phyloP scores from a whole-genome alignment of 2,888 invertebrate genomes.

The Drosophila acutilabella region DNA sequence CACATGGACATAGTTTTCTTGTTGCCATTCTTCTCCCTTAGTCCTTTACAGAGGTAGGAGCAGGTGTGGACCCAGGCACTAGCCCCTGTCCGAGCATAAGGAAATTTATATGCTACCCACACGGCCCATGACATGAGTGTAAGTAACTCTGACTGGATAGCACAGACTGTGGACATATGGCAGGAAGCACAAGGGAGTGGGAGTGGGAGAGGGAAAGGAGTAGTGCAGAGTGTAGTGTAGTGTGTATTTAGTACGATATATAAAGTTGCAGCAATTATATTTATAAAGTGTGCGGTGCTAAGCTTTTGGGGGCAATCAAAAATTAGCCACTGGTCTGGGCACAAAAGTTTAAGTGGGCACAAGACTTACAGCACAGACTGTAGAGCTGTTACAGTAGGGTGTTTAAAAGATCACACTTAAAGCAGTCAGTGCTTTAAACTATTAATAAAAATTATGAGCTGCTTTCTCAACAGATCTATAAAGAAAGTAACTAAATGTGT shows the following conservation, averaged over 20 bases:
- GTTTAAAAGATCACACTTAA: slow-evolving; percentile 4
- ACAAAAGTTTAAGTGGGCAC: slow-evolving; percentile 24
- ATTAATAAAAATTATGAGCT: neutral
- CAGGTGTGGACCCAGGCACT: slow-evolving; percentile 6
- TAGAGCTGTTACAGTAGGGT: neutral
- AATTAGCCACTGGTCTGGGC: slow-evolving; percentile 46
- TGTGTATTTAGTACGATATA: slow-evolving; percentile 38
- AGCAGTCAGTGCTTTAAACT: slow-evolving; percentile 8
- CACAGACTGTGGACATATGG: slow-evolving; percentile 17
- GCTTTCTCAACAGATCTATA: no score
- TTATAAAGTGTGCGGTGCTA: slow-evolving; percentile 43
- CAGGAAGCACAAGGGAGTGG: neutral
- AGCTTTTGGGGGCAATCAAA: slow-evolving; percentile 49
- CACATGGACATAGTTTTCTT: slow-evolving; percentile 65
- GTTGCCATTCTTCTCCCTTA: slow-evolving; percentile 33
- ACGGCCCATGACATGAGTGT: slow-evolving; percentile 53
- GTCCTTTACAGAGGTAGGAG: neutral
- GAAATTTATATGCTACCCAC: slow-evolving; percentile 60
- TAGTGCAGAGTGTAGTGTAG: neutral
- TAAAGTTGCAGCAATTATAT: slow-evolving; percentile 67
- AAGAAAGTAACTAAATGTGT: neutral
- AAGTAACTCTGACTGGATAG: slow-evolving; percentile 53
- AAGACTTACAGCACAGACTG: neutral
- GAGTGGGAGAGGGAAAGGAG: neutral
- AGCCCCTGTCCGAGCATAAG: slow-evolving; percentile 37